Evolutionary conservation across 1,140 invertebrate genomes (phyloP).

Genomic region (Phymorhynchus buccinoides): DNA sequence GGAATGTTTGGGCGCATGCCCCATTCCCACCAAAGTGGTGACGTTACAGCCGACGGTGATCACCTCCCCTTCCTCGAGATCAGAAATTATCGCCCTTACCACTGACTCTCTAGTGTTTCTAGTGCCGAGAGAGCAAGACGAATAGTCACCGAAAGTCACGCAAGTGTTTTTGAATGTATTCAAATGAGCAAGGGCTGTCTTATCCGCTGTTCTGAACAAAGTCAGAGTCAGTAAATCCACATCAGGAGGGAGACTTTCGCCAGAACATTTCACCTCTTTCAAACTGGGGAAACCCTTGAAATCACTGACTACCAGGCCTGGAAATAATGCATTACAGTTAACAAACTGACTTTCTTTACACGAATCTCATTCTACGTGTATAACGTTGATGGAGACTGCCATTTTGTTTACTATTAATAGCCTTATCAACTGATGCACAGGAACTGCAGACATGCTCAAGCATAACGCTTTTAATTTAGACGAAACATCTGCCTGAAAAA

Average conservation of each 20-base stretch:
- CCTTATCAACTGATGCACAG: no score
- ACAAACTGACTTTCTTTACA: no score
- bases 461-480: no score
- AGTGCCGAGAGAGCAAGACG: neutral
- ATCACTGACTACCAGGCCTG: neutral
- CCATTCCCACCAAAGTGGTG: neutral
- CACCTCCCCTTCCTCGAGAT: constrained; percentile 3
- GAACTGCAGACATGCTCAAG: no score
- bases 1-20: neutral
- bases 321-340: neutral
- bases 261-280: constrained; percentile 27
- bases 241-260: neutral
- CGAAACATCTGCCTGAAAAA: no score
- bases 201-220: neutral
- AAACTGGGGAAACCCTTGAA: constrained; percentile 13
- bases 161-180: constrained; percentile 4
- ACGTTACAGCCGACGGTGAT: neutral
- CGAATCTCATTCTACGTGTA: no score
- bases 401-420: no score
- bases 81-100: neutral
- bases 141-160: neutral
- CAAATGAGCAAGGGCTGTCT: neutral
- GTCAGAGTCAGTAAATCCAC: constrained; percentile 11
- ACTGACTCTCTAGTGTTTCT: neutral
- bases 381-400: no score